Conservation (phyloP, 2,888 invertebrate genomes). For the Neria commutata region DNA sequence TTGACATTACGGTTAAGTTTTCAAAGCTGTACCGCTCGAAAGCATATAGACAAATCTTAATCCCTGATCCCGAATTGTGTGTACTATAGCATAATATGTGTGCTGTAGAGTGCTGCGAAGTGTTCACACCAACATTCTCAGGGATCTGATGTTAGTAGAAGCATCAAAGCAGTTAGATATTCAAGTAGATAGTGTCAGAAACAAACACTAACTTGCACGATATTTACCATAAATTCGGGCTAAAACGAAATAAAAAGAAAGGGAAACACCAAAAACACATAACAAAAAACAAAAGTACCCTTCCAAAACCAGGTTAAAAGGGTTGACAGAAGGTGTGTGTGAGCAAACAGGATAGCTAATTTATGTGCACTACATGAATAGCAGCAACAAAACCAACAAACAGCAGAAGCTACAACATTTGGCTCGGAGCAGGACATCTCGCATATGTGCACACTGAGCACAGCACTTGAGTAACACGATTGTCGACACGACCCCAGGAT, state of each 20-base stretch:
- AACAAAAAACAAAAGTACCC: not conserved
- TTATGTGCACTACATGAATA: not conserved
- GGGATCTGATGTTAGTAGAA: not conserved
- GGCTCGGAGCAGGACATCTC: too few relatives aligned
- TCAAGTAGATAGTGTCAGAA: conserved; percentile 39
- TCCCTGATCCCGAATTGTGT: too few relatives aligned
- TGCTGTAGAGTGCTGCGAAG: too few relatives aligned
- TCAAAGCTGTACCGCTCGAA: too few relatives aligned
- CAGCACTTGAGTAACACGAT: conserved; percentile 14
- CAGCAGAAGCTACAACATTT: not conserved
- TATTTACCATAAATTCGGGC: conserved; percentile 44
- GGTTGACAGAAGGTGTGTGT: conserved; percentile 37
- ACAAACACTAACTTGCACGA: conserved; percentile 25
- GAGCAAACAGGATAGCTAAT: conserved; percentile 1
- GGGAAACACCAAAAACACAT: not conserved
- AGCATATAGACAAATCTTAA: too few relatives aligned
- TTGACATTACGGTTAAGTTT: too few relatives aligned
- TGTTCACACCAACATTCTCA: too few relatives aligned
- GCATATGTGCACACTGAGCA: not conserved
- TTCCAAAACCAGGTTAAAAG: conserved; percentile 27
- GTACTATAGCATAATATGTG: too few relatives aligned
- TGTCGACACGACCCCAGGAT: conserved; percentile 28
- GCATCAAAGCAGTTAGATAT: conserved; percentile 31
- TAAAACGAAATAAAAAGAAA: conserved; percentile 11
- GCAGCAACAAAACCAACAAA: not conserved